Conservation (phyloP, 2,888 invertebrate species). For the Zhuqinia jingwanae region DNA sequence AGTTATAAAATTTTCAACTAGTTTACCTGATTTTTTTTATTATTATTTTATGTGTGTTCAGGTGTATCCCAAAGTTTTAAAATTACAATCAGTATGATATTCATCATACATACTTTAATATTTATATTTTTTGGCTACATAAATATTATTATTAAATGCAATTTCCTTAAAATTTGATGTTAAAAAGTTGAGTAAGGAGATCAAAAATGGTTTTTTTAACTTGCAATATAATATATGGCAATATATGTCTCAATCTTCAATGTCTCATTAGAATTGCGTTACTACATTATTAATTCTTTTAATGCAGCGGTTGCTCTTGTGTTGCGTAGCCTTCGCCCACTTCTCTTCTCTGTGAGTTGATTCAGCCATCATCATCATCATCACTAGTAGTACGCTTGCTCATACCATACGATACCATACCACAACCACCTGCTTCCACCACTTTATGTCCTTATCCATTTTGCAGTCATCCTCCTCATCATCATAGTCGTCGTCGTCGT, state of each 20-base stretch:
- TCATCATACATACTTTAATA: background rate
- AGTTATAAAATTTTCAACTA: background rate
- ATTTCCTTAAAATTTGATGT: background rate
- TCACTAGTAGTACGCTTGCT: slow-evolving; percentile 21
- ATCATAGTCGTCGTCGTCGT: slow-evolving; percentile 1
- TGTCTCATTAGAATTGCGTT: slow-evolving; percentile 51
- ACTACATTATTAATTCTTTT: slow-evolving; percentile 31
- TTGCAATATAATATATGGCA: background rate
- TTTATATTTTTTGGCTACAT: background rate
- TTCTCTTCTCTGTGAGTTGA: slow-evolving; percentile 48
- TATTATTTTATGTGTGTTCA: no score
- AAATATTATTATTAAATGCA: slow-evolving; percentile 10
- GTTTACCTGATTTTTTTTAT: no score
- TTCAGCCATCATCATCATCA: background rate
- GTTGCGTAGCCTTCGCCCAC: slow-evolving; percentile 68
- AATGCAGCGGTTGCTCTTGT: slow-evolving; percentile 64
- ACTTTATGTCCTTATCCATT: slow-evolving; percentile 52
- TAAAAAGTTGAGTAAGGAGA: slow-evolving; percentile 8
- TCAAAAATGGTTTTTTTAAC: background rate
- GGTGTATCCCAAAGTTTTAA: no score
- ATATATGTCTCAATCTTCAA: slow-evolving; percentile 24
- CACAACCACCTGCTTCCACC: slow-evolving; percentile 15
- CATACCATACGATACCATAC: no score
- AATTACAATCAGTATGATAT: no score
- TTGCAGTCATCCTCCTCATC: slow-evolving; percentile 9